These are phyloP conservation scores for Sapajus apella DNA, from an alignment of 2,113 vertebrate species.

Conservation along the genomic window DNA sequence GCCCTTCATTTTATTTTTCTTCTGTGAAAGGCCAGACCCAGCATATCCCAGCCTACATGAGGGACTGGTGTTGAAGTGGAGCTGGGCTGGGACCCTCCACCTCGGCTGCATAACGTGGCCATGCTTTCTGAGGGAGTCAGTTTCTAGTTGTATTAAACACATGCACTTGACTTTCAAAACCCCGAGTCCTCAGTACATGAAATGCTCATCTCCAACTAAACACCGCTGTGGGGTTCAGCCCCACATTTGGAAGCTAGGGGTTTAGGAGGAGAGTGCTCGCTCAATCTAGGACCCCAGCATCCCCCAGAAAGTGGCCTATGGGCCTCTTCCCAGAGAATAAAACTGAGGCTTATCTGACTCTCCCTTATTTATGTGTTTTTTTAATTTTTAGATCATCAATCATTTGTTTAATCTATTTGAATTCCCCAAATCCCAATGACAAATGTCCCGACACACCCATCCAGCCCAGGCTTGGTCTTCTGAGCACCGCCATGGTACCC, in stretches of 20 bases:
- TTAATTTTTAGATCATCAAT: neutral
- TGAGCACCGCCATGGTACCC: neutral
- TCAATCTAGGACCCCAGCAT: neutral
- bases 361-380: neutral
- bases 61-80: neutral
- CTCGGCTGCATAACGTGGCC: accelerated
- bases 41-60: neutral
- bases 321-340: neutral
- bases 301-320: neutral
- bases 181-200: slow-evolving; percentile 15
- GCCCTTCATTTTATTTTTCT: neutral
- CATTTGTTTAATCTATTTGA: neutral
- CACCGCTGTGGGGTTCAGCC: slow-evolving; percentile 34
- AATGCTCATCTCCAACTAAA: slow-evolving; percentile 17
- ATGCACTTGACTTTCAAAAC: slow-evolving; percentile 56
- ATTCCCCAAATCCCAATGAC: neutral
- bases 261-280: neutral
- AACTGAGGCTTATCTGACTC: neutral
- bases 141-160: neutral
- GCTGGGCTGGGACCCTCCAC: neutral
- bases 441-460: neutral
- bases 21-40: neutral
- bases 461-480: neutral
- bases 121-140: neutral
- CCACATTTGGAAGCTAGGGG: neutral